Percentiles rank a stretch among this genome's conserved stretches.
Evolutionary conservation across 2,797 vertebrate species (phyloP).

Genomic region (Myotis findleyi): DNA sequence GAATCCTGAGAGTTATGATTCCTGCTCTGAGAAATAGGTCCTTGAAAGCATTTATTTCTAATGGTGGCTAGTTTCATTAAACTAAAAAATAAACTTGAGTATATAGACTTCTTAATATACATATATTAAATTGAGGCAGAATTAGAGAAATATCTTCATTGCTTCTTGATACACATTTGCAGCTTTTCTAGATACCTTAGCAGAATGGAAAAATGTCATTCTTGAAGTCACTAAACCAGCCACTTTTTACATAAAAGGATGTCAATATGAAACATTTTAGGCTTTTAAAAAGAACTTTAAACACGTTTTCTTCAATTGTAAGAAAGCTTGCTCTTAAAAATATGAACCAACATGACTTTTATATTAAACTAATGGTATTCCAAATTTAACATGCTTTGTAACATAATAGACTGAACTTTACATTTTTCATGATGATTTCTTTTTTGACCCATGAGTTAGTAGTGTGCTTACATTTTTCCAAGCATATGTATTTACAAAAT

Average conservation of each 20-base stretch:
- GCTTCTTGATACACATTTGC: not conserved
- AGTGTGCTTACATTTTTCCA: slow-evolving; percentile 12
- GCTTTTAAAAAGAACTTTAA: not conserved
- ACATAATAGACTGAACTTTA: not conserved
- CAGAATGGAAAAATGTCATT: not conserved
- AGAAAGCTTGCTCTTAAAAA: not conserved
- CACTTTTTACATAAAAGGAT: not conserved
- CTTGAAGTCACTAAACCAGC: not conserved
- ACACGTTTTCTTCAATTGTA: not conserved
- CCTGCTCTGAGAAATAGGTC: not conserved
- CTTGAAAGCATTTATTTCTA: not conserved
- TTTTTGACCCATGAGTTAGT: not conserved
- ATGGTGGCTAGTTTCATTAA: not conserved
- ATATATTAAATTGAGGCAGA: not conserved
- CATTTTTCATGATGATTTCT: not conserved
- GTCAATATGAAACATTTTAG: not conserved
- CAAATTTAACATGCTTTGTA: not conserved
- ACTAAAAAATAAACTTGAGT: not conserved
- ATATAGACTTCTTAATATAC: not conserved
- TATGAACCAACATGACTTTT: not conserved
- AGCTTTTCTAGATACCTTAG: not conserved
- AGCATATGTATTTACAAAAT: not conserved
- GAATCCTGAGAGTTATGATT: not conserved
- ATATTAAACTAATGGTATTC: not conserved
- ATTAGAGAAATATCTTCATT: slow-evolving; percentile 1